Evolutionary conservation across 2,797 vertebrate genomes (phyloP).

Genomic region (Pseudomugil tenellus): DNA sequence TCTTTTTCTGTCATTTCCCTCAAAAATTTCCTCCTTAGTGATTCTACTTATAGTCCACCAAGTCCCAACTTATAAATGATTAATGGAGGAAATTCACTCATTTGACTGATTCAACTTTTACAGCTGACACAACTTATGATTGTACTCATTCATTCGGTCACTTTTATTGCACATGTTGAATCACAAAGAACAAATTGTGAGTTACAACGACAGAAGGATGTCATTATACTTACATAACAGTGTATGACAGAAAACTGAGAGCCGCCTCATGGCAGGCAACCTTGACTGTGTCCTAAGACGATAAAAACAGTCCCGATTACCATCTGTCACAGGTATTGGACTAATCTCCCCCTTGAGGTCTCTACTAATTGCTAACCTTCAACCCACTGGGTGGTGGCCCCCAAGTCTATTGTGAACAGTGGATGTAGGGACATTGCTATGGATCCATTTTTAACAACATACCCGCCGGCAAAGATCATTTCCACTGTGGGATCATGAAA

Average conservation of each 20-base stretch:
- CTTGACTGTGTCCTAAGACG: constrained; percentile 21
- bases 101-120: constrained; percentile 26
- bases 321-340: constrained; percentile 44
- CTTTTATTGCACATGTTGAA: constrained; percentile 30
- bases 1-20: constrained; percentile 9
- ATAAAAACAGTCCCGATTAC: constrained; percentile 35
- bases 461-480: constrained; percentile 51
- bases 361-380: constrained; percentile 51
- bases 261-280: not conserved
- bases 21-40: constrained; percentile 13
- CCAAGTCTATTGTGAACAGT: constrained; percentile 46
- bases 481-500: constrained; percentile 55
- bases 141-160: constrained; percentile 9
- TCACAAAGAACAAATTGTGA: constrained; percentile 4
- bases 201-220: constrained; percentile 9
- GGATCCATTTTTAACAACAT: constrained; percentile 67
- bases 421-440: constrained; percentile 23
- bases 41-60: constrained; percentile 23
- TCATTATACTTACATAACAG: not conserved
- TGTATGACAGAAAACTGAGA: not conserved
- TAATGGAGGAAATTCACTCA: not conserved
- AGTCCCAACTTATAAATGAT: constrained; percentile 11
- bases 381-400: constrained; percentile 29
- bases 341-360: constrained; percentile 45
- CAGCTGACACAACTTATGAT: constrained; percentile 17